These are phyloP conservation scores for Sesamia nonagrioides DNA, from an alignment of 1,140 invertebrate genomes.

Conservation along the genomic window DNA sequence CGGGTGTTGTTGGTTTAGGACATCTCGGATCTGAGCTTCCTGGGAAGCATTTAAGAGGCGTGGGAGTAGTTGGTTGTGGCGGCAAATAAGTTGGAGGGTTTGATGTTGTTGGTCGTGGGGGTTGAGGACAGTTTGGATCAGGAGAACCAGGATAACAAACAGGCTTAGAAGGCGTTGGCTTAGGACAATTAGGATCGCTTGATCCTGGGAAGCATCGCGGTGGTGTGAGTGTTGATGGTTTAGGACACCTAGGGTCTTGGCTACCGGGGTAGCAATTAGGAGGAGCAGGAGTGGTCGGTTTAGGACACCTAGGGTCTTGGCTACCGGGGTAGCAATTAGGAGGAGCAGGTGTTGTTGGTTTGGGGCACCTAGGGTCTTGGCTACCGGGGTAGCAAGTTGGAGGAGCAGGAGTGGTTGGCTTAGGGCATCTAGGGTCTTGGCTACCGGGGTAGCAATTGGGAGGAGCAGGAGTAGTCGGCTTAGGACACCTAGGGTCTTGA, in stretches of 20 bases:
- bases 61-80: constrained; percentile 64
- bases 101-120: constrained; percentile 54
- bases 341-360: constrained; percentile 51
- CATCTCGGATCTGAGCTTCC: constrained; percentile 81
- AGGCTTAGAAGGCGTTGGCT: constrained; percentile 59
- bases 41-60: constrained; percentile 83
- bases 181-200: constrained; percentile 71
- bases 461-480: too few relatives aligned
- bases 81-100: constrained; percentile 46
- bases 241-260: constrained; percentile 79
- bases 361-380: constrained; percentile 75
- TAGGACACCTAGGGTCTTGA: too few relatives aligned
- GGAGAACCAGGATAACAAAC: constrained; percentile 62
- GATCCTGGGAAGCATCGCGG: constrained; percentile 65
- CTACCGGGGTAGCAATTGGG: too few relatives aligned
- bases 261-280: constrained; percentile 75
- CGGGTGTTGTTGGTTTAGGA: constrained; percentile 64
- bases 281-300: constrained; percentile 52
- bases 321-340: constrained; percentile 71
- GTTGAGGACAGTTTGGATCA: constrained; percentile 55
- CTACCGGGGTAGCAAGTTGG: constrained; percentile 70
- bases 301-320: constrained; percentile 58
- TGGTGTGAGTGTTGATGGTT: constrained; percentile 66
- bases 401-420: constrained; percentile 63
- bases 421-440: constrained; percentile 81